These are phyloP conservation scores for Anguilla rostrata DNA, from an alignment of 2,113 vertebrate species.

Conservation along the genomic window DNA sequence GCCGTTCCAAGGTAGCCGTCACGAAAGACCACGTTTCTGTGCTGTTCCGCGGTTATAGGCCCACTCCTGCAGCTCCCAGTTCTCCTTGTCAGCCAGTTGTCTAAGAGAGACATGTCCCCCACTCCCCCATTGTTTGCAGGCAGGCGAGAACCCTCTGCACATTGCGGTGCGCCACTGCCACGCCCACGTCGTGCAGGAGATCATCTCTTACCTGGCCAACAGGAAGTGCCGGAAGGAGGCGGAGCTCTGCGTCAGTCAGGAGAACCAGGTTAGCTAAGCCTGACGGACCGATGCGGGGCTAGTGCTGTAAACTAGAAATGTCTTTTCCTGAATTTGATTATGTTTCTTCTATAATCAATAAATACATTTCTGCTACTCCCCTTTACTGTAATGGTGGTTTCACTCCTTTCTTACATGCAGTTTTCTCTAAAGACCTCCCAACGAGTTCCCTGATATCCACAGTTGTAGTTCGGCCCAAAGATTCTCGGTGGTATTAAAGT, in stretches of 20 bases:
- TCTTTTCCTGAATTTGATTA: no score
- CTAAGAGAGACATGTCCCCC: not conserved
- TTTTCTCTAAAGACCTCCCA: not conserved
- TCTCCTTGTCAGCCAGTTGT: not conserved
- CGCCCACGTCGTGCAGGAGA: constrained; percentile 49
- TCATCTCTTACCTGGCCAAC: constrained; percentile 50
- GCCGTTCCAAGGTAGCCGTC: constrained; percentile 54
- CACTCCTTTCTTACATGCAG: not conserved
- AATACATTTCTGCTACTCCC: not conserved
- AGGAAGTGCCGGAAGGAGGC: constrained; percentile 47
- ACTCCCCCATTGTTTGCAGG: constrained; percentile 27
- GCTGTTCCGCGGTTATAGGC: not conserved
- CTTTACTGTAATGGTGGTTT: not conserved
- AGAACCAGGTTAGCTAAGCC: constrained; percentile 53
- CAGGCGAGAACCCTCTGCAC: constrained; percentile 56
- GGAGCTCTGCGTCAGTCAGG: constrained; percentile 46
- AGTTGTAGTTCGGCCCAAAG: not conserved
- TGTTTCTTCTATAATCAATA: not conserved
- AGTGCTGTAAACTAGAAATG: not conserved
- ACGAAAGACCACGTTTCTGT: not conserved
- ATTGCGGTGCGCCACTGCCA: constrained; percentile 57
- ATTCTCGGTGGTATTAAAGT: not conserved
- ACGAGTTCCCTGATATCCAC: not conserved
- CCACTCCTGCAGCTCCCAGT: not conserved
- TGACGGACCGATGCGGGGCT: not conserved